phyloP scores from a whole-genome alignment of 2,888 invertebrate species.

The Drosophila greeni region DNA sequence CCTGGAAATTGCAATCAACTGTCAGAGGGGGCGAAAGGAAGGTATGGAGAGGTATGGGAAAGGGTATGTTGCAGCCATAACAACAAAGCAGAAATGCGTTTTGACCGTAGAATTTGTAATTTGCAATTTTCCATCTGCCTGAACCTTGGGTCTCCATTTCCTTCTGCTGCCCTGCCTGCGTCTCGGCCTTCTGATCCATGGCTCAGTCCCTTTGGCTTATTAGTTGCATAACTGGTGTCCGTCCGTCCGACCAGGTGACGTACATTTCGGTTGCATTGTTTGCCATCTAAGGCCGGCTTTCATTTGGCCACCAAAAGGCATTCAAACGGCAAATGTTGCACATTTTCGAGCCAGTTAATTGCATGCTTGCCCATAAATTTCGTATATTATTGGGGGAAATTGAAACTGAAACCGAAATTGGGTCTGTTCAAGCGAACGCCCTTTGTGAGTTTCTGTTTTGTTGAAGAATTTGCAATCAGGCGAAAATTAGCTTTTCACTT shows the following conservation, averaged over 20 bases:
- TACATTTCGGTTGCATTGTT: conserved; percentile 21
- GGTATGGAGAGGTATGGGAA: conserved; percentile 2
- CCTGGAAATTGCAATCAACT: conserved; percentile 57
- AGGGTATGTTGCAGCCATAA: conserved; percentile 5
- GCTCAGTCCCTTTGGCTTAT: conserved; percentile 35
- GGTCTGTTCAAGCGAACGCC: background rate
- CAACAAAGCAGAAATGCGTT: conserved; percentile 32
- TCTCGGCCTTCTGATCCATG: conserved; percentile 23
- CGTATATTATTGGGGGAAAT: conserved; percentile 36
- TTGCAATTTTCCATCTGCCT: conserved; percentile 38
- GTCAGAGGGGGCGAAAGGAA: conserved; percentile 2
- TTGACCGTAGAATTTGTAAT: conserved; percentile 52
- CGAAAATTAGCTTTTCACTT: conserved; percentile 22
- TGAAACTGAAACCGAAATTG: conserved; percentile 23
- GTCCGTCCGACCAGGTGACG: conserved; percentile 37
- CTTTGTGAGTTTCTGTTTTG: background rate
- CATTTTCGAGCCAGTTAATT: conserved; percentile 43
- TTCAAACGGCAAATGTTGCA: conserved; percentile 34
- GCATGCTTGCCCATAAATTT: conserved; percentile 40
- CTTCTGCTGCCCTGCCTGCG: background rate
- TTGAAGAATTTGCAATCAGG: background rate
- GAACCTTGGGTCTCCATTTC: conserved; percentile 12
- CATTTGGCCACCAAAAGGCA: conserved; percentile 20
- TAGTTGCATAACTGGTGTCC: conserved; percentile 28
- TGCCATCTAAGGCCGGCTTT: conserved; percentile 4